Conservation (phyloP, 2,113 vertebrate genomes). For the Phaethornis superciliosus region DNA sequence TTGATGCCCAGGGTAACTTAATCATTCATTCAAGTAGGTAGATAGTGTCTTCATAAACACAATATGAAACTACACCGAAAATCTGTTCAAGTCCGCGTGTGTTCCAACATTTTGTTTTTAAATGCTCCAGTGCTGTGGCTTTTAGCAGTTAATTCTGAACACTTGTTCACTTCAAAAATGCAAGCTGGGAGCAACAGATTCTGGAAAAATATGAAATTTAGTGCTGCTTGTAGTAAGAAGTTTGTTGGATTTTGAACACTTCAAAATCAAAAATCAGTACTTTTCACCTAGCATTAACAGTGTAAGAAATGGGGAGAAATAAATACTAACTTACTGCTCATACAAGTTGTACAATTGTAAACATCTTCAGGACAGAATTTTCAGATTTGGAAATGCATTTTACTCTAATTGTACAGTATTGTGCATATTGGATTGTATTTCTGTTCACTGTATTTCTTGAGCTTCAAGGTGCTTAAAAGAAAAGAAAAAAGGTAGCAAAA, state of each 20-base stretch:
- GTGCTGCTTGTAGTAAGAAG: neutral
- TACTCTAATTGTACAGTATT: neutral
- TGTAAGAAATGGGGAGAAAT: neutral
- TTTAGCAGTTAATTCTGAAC: neutral
- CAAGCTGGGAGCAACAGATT: neutral
- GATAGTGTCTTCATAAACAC: neutral
- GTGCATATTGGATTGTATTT: neutral
- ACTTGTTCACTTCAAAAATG: neutral
- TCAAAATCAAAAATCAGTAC: neutral
- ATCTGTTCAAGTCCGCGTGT: neutral
- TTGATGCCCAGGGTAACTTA: neutral
- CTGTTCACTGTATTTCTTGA: neutral
- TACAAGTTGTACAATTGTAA: neutral
- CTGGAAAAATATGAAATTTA: neutral
- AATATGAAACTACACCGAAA: neutral
- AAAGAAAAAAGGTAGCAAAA: neutral
- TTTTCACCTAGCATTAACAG: neutral
- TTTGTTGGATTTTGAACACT: neutral
- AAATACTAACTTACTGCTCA: neutral
- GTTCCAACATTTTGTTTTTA: neutral
- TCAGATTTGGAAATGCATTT: neutral
- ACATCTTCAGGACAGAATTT: neutral
- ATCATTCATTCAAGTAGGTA: neutral
- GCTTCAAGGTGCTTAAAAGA: neutral
- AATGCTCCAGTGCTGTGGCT: neutral